phyloP scores from a whole-genome alignment of 2,888 invertebrate species.

The Xylota sylvarum region DNA sequence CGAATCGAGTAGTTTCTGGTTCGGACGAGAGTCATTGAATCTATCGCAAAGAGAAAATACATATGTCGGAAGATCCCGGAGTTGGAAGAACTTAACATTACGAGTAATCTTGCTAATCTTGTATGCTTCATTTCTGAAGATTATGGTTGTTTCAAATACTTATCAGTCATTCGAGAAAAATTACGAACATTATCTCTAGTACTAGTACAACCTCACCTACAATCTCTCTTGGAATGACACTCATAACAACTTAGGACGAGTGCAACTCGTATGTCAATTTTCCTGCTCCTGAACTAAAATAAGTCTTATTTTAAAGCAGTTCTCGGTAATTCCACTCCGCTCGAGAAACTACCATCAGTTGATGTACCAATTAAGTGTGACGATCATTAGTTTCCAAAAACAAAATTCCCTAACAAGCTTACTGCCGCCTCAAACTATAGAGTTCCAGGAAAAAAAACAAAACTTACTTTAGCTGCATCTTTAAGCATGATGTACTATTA shows the following conservation, averaged over 20 bases:
- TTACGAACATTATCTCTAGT: too few relatives aligned
- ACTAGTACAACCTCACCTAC: too few relatives aligned
- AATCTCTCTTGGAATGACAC: background rate
- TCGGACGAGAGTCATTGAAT: too few relatives aligned
- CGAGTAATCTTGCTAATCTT: too few relatives aligned
- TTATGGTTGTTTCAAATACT: too few relatives aligned
- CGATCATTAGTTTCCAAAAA: slow-evolving; percentile 17
- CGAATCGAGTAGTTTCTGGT: too few relatives aligned
- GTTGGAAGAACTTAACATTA: too few relatives aligned
- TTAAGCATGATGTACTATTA: slow-evolving; percentile 2
- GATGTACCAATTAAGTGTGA: slow-evolving; percentile 12
- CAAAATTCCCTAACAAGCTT: slow-evolving; percentile 17
- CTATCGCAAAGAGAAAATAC: too few relatives aligned
- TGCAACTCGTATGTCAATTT: background rate
- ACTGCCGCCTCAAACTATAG: slow-evolving; percentile 8
- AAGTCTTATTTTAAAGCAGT: background rate
- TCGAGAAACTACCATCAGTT: background rate
- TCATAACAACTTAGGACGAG: background rate
- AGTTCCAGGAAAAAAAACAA: background rate
- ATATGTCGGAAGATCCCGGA: too few relatives aligned
- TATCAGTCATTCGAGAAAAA: too few relatives aligned
- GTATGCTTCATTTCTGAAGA: too few relatives aligned
- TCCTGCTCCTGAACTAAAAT: background rate
- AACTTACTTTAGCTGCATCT: background rate
- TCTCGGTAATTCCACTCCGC: background rate